phyloP scores from a whole-genome alignment of 2,797 vertebrate genomes.

The Botia almorhae region DNA sequence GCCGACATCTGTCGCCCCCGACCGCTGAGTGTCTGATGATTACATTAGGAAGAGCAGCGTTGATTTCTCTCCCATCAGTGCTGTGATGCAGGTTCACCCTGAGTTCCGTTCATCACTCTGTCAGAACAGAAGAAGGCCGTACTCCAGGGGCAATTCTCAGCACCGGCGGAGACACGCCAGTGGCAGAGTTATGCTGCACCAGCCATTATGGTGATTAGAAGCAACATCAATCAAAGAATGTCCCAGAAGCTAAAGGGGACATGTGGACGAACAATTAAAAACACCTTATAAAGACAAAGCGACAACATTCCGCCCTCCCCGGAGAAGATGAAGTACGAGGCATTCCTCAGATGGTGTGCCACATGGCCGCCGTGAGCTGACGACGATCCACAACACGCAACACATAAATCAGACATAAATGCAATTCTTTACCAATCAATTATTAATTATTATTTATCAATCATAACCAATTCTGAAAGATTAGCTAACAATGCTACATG shows the following conservation, averaged over 20 bases:
- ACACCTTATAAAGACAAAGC: conserved; percentile 53
- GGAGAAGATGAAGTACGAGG: conserved; percentile 44
- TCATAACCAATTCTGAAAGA: background rate
- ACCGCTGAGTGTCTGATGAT: conserved; percentile 30
- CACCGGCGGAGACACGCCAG: conserved; percentile 58
- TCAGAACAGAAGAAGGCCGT: conserved; percentile 15
- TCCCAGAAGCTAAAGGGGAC: conserved; percentile 35
- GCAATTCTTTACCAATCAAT: background rate
- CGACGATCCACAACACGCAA: background rate
- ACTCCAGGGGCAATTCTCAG: conserved; percentile 44
- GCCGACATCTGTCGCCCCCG: conserved; percentile 25
- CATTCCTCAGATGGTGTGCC: background rate
- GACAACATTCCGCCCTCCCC: conserved; percentile 55
- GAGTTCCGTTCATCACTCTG: conserved; percentile 12
- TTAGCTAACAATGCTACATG: background rate
- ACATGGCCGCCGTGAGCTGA: background rate
- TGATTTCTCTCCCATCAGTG: conserved; percentile 4
- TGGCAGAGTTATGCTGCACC: conserved; percentile 62
- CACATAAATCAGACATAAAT: background rate
- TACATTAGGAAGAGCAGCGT: conserved; percentile 30
- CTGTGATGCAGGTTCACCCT: conserved; percentile 32
- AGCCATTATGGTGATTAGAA: conserved; percentile 74
- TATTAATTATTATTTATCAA: too few relatives aligned
- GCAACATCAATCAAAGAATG: conserved; percentile 70
- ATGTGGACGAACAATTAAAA: conserved; percentile 49